These are phyloP conservation scores for Euura saliciscinereae DNA, from an alignment of 1,140 invertebrate species.

Conservation along the genomic window DNA sequence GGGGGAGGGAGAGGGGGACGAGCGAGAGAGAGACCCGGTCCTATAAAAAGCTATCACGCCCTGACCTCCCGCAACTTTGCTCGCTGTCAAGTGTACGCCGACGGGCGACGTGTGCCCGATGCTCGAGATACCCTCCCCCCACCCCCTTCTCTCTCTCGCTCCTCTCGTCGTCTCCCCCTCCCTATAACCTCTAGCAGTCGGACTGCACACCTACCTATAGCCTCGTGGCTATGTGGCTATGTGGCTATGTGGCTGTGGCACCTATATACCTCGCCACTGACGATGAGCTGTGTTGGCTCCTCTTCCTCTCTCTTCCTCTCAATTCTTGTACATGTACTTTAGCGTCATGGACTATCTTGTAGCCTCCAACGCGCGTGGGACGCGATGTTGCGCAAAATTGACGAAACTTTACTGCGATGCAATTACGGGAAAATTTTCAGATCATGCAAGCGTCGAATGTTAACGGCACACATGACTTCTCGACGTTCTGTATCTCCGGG, in stretches of 20 bases:
- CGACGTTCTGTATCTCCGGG: too few species aligned
- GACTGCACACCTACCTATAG: too few species aligned
- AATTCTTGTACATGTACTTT: too few species aligned
- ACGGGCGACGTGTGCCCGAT: conserved; percentile 4
- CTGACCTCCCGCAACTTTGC: conserved; percentile 53
- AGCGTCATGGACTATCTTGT: too few species aligned
- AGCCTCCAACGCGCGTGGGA: too few species aligned
- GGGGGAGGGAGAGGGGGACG: not conserved
- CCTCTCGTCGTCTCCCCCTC: not conserved
- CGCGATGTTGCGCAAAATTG: too few species aligned
- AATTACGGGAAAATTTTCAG: too few species aligned
- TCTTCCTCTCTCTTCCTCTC: too few species aligned
- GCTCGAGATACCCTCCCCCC: not conserved
- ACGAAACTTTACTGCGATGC: too few species aligned
- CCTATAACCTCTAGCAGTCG: not conserved
- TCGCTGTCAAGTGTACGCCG: conserved; percentile 33
- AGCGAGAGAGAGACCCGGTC: conserved; percentile 25
- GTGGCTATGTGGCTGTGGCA: conserved; percentile 18
- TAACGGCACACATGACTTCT: too few species aligned
- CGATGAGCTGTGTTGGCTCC: too few species aligned
- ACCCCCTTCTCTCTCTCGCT: not conserved
- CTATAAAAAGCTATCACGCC: conserved; percentile 53
- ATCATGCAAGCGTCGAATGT: too few species aligned
- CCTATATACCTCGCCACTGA: conserved; percentile 19
- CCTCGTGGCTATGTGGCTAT: conserved; percentile 18